Conservation (phyloP, 2,888 invertebrate genomes). For the Eilema depressum region DNA sequence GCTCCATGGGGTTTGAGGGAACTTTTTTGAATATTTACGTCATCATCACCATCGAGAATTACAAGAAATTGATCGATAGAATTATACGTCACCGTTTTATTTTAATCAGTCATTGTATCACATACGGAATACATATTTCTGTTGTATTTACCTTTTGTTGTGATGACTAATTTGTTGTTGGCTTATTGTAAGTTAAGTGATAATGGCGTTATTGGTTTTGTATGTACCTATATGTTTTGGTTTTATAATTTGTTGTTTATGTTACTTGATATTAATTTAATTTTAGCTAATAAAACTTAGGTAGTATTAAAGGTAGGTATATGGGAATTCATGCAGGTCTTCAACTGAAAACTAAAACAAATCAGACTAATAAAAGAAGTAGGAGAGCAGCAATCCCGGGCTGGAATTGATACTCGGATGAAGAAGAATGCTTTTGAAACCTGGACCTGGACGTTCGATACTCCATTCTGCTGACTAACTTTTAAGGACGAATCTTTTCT, state of each 20-base stretch:
- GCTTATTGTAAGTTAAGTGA: not conserved
- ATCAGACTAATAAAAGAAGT: too few relatives aligned
- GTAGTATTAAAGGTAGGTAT: not conserved
- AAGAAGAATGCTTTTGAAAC: too few relatives aligned
- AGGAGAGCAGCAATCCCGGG: too few relatives aligned
- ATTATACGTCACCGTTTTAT: conserved; percentile 18
- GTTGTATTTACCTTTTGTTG: not conserved
- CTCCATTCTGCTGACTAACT: too few relatives aligned
- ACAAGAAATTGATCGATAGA: not conserved
- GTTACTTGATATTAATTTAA: not conserved
- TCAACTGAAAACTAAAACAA: too few relatives aligned
- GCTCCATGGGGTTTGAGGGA: not conserved
- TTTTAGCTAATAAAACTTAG: not conserved
- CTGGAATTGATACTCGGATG: too few relatives aligned
- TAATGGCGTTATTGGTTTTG: conserved; percentile 5
- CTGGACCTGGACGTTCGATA: too few relatives aligned
- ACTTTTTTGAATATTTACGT: not conserved
- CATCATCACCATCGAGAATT: not conserved
- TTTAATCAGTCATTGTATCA: conserved; percentile 4
- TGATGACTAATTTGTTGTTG: conserved; percentile 13
- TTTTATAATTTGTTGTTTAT: conserved; percentile 5
- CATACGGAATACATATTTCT: not conserved
- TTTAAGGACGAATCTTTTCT: too few relatives aligned
- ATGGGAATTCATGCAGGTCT: not conserved
- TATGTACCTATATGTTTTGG: not conserved